Base-by-base conservation (phyloP, 53 echinoderm and acorn worm genomes). In the Holothuria leucospilota region DNA sequence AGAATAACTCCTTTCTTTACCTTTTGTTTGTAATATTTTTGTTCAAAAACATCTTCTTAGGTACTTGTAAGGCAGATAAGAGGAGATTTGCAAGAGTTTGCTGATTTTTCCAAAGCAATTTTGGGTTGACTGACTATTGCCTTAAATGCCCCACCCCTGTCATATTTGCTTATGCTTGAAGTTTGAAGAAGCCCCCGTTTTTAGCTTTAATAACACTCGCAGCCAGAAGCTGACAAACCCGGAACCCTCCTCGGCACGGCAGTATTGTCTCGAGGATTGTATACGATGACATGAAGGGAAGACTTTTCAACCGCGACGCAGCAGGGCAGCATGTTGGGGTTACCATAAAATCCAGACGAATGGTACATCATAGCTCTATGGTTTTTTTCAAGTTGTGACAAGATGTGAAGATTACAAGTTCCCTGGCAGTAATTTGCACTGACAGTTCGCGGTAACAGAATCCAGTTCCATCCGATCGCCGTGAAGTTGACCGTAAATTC, bases 371-470 rank as follows among this genome's bases (percentile, higher is more conserved):
- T 21, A 16, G 23, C 11, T 1, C 29, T 51, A 29, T 78, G 78
- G 59, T 24, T 52, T 15, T n/a, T n/a, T 26, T 21, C 77, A 25
- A 58, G 41, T 16, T 15, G 16, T 15, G 56, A 56, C 8, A 56
- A 2, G 18, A 29, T 12, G n/a, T 52, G 78, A 6, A 9, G 25
- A 29, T 78, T 78, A 28, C 78, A 78, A 29, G 8, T 24, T 52
- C 78, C 78, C 9, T 51, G 78, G 51, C 78, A 78, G 26, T 53
- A 78, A 25, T 78, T 78, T 12, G 58, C 78, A 51, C 26, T 26
- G 26, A 78, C 49, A 56, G 78, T 78, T 25, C 20, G 56, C 13
- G 78, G 78, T 51, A 28, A 15, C 6, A 51, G 51, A 14, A 78
- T 53, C 24, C 25, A 78, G 26, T 78, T 24, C 78, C 78, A 78